Evolutionary conservation across 2,888 invertebrate genomes (phyloP).

Genomic region (Scrobipalpa atriplicella): DNA sequence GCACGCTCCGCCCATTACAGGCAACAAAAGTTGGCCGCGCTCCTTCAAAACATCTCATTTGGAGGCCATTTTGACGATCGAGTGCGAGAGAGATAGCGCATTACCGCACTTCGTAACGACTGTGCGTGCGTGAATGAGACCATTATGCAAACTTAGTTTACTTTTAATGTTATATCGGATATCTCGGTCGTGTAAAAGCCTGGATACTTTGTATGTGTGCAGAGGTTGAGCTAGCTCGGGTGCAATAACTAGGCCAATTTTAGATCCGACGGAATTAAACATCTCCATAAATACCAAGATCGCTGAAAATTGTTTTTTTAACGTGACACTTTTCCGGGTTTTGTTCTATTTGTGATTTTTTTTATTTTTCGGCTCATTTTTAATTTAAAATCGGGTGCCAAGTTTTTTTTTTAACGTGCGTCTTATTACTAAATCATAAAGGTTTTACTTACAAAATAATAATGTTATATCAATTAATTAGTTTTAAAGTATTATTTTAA

Average conservation of each 20-base stretch:
- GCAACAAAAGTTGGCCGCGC: conserved; percentile 81
- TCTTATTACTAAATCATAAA: too few relatives aligned
- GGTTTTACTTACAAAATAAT: too few relatives aligned
- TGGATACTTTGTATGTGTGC: conserved; percentile 49
- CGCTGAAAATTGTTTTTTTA: conserved; percentile 18
- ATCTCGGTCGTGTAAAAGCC: conserved; percentile 61
- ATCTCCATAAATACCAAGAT: conserved; percentile 20
- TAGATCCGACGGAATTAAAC: conserved; percentile 23
- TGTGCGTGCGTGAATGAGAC: conserved; percentile 77
- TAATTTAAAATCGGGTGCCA: too few relatives aligned
- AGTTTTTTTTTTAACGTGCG: too few relatives aligned
- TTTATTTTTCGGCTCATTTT: neutral
- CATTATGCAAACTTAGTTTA: conserved; percentile 80
- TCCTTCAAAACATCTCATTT: conserved; percentile 83
- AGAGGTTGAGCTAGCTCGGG: conserved; percentile 34
- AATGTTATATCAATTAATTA: too few relatives aligned
- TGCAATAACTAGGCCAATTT: conserved; percentile 36
- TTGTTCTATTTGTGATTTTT: neutral
- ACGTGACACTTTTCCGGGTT: neutral
- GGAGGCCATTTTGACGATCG: conserved; percentile 82
- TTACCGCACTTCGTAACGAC: conserved; percentile 53
- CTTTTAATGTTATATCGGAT: conserved; percentile 69
- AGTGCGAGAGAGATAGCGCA: conserved; percentile 68
- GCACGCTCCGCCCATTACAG: conserved; percentile 82
- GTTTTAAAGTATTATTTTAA: too few relatives aligned